Percentiles rank a stretch among this genome's conserved stretches.
Evolutionary conservation across 2,888 invertebrate species (phyloP).

Genomic region (Erebia palarica): DNA sequence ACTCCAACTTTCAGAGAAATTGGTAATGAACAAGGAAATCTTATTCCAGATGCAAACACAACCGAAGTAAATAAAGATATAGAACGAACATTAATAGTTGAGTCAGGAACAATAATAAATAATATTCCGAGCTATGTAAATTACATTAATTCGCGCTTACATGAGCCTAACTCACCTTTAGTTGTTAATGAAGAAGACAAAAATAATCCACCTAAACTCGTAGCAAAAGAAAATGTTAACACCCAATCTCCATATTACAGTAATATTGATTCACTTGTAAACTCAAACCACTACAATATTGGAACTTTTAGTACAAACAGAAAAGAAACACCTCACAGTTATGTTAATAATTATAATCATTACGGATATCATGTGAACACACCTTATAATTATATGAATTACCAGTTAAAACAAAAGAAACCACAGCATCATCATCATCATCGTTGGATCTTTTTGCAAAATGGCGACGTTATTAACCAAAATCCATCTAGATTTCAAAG

Average conservation of each 20-base stretch:
- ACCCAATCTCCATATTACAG: neutral
- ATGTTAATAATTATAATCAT: neutral
- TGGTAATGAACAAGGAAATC: no score
- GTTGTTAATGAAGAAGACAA: neutral
- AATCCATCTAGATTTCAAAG: neutral
- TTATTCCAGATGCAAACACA: neutral
- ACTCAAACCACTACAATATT: neutral
- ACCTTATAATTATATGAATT: neutral
- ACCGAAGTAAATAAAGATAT: neutral
- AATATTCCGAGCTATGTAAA: neutral
- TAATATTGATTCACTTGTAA: neutral
- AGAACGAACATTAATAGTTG: neutral
- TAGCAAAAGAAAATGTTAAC: neutral
- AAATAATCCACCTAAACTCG: neutral
- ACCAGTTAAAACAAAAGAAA: neutral
- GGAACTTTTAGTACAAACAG: neutral
- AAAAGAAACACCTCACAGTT: neutral
- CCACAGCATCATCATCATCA: neutral
- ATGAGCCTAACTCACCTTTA: neutral
- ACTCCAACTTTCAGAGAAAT: no score
- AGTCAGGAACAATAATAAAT: neutral
- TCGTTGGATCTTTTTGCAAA: constrained; percentile 4
- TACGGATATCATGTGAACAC: neutral
- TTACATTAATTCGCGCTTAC: neutral
- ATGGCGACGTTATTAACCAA: neutral